A percentile compares a stretch with the other conserved stretches of the same genome.
Conservation (phyloP, 2,797 vertebrate species). For the Xerus rutilus region DNA sequence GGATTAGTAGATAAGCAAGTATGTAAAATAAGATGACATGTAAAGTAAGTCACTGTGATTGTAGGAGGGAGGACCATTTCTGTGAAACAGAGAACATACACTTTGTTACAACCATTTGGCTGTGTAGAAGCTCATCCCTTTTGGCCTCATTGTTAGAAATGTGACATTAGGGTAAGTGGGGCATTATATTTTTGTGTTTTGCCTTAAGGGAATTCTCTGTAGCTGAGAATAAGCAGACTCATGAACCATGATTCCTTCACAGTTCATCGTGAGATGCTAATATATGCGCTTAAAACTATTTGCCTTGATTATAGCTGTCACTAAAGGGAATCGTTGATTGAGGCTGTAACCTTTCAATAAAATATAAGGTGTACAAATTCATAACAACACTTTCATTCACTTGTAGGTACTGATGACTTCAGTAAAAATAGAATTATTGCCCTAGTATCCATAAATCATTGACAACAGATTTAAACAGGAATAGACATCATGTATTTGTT, state of each 20-base stretch:
- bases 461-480: neutral
- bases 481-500: neutral
- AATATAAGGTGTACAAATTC: conserved; percentile 50
- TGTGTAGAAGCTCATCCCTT: neutral
- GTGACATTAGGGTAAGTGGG: neutral
- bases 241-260: conserved; percentile 34
- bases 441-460: neutral
- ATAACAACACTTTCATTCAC: conserved; percentile 27
- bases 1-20: neutral
- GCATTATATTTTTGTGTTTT: neutral
- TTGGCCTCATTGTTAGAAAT: neutral
- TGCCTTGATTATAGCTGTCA: conserved; percentile 64
- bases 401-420: neutral
- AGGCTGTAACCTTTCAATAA: conserved; percentile 49
- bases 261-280: conserved; percentile 52
- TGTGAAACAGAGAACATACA: neutral
- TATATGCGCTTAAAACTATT: conserved; percentile 47
- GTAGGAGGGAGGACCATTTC: neutral
- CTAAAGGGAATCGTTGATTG: conserved; percentile 59
- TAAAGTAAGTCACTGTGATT: neutral
- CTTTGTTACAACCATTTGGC: neutral
- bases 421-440: neutral
- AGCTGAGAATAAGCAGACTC: conserved; percentile 44
- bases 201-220: conserved; percentile 37
- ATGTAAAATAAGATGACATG: neutral